Conservation (phyloP, 2,113 vertebrate genomes). For the Brachyistius frenatus region DNA sequence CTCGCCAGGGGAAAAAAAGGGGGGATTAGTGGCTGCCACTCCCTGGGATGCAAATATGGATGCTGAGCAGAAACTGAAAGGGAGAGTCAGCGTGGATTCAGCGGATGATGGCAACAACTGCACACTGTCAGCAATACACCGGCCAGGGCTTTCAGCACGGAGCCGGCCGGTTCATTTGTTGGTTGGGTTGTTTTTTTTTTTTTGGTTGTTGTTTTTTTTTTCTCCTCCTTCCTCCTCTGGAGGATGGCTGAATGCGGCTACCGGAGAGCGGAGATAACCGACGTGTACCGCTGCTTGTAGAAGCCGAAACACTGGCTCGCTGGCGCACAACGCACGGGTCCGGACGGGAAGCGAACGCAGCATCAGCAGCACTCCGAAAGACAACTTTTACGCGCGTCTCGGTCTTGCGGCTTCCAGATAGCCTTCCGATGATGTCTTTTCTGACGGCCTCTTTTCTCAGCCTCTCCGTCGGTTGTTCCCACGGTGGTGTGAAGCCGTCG, state of each 20-base stretch:
- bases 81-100: constrained; percentile 60
- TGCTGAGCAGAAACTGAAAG: constrained; percentile 68
- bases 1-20: constrained; percentile 10
- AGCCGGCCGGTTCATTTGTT: constrained; percentile 31
- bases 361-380: constrained; percentile 52
- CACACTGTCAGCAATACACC: constrained; percentile 36
- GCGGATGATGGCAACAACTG: constrained; percentile 57
- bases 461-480: constrained; percentile 20
- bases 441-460: neutral
- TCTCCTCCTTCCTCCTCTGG: neutral
- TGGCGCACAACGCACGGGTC: neutral
- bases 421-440: too few species aligned
- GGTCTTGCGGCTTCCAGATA: neutral
- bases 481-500: neutral
- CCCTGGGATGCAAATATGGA: constrained; percentile 83
- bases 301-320: neutral
- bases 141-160: constrained; percentile 23
- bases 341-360: constrained; percentile 23
- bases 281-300: neutral
- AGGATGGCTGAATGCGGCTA: constrained; percentile 4
- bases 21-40: constrained; percentile 68
- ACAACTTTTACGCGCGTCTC: constrained; percentile 38
- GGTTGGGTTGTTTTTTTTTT: too few species aligned
- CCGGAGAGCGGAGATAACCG: neutral
- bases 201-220: too few species aligned